Conservation (phyloP, 2,888 invertebrate species). For the Drosophila percnosoma region DNA sequence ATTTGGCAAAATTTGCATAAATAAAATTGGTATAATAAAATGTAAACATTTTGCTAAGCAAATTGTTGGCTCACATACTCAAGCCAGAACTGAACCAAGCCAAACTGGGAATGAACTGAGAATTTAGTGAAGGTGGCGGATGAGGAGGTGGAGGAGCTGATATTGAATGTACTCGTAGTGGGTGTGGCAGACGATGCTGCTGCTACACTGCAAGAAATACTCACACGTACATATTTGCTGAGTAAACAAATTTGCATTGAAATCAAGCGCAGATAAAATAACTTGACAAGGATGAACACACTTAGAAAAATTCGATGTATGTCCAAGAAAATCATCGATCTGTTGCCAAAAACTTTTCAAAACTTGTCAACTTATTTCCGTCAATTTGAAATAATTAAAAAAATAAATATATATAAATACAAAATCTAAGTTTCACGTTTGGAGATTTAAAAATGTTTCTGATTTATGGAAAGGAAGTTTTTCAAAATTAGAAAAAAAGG, state of each 20-base stretch:
- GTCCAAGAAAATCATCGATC: background rate
- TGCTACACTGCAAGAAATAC: constrained; percentile 9
- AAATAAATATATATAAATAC: no score
- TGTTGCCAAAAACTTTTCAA: background rate
- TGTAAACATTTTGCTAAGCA: constrained; percentile 77
- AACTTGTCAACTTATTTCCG: background rate
- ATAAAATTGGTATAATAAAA: constrained; percentile 78
- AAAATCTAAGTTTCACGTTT: no score
- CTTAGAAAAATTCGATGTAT: background rate
- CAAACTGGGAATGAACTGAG: constrained; percentile 28
- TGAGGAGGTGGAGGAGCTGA: background rate
- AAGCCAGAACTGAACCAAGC: constrained; percentile 15
- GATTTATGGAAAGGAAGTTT: no score
- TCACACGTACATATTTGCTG: constrained; percentile 56
- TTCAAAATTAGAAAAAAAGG: background rate
- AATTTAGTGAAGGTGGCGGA: constrained; percentile 6
- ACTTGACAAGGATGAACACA: background rate
- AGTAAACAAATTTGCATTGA: constrained; percentile 71
- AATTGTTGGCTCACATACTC: constrained; percentile 59
- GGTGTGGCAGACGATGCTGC: constrained; percentile 25
- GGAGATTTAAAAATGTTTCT: background rate
- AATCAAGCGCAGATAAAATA: constrained; percentile 20
- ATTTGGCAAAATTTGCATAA: constrained; percentile 74
- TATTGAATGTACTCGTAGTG: constrained; percentile 11
- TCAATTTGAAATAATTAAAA: no score